Base-by-base conservation (phyloP, 2,888 invertebrate species). In the Drosophila rellima region DNA sequence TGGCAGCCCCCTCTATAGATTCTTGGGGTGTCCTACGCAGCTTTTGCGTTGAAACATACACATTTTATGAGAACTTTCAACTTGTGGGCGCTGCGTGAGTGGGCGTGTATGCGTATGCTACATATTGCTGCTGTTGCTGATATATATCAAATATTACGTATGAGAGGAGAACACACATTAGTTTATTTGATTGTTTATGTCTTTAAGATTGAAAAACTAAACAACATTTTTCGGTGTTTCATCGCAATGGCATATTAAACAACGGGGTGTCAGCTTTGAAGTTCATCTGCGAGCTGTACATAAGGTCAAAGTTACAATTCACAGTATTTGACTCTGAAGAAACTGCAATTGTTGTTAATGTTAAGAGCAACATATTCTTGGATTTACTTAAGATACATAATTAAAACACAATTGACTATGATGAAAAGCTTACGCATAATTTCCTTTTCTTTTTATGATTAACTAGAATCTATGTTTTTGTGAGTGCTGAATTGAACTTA, bases 21-120 rank as follows among this genome's bases (percentile, higher is more conserved):
- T 60, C 31, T 57, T 47, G 39, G 56, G 48, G 67, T 62, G 62
- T 70, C 64, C 62, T 71, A 75, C 72, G 73, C 65, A 78, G 70
- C 56, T 57, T 55, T 50, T 57, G 48, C 57, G 60, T 52, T 50
- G 50, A 56, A 65, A 56, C 42, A 73, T 40, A 62, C 44, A 61
- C 52, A 69, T 13, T 89, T 89, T 87, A 85, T 85, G 89, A 87
- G 85, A 89, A 87, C 88, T 89, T 89, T 85, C 85, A 85, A 85
- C 88, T 82, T 81, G 78, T 77, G 64, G 79, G 78, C 71, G 70
- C 56, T 55, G 35, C 44, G 15, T 54, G 65, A 61, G 71, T 74
- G 70, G 67, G 80, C 66, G 67, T 78, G 71, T 20, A 59, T 55
- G 40, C 29, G 18, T 10, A 23, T 52, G 37, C 52, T 62, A 73